These are phyloP conservation scores for Bettongia penicillata DNA, from an alignment of 2,113 vertebrate species.

Conservation along the genomic window DNA sequence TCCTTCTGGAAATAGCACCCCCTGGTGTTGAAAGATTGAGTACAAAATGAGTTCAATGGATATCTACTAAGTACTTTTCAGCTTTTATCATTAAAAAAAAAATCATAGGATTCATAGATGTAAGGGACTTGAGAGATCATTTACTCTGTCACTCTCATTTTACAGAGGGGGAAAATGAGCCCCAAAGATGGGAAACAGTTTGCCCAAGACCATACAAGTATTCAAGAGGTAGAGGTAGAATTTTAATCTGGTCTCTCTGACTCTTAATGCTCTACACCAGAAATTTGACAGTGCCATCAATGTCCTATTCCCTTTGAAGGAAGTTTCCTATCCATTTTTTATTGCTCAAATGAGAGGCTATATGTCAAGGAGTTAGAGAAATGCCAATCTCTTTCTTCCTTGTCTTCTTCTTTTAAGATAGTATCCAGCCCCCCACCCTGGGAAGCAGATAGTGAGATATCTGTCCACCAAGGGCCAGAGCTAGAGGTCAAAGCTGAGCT, in stretches of 20 bases:
- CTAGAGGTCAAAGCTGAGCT: background rate
- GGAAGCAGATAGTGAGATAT: background rate
- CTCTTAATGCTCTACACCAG: background rate
- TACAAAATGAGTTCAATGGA: background rate
- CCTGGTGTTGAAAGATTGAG: background rate
- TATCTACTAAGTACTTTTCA: background rate
- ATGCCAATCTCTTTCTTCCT: background rate
- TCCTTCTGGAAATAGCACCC: background rate
- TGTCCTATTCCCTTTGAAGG: background rate
- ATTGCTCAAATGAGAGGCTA: background rate
- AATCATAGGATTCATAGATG: background rate
- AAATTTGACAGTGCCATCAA: background rate
- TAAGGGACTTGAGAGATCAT: background rate
- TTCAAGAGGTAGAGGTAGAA: background rate
- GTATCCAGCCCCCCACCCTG: background rate
- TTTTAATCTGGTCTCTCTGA: background rate
- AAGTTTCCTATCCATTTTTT: background rate
- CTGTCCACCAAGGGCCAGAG: background rate
- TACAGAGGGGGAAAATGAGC: background rate
- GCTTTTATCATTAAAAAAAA: background rate
- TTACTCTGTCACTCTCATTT: background rate
- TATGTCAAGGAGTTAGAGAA: background rate
- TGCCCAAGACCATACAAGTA: background rate
- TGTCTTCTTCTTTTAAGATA: background rate
- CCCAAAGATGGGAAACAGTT: background rate